Evolutionary conservation across 2,888 invertebrate species (phyloP), one percentile per base, ranked within the genome.

Genomic region (Ceraclea dissimilis): DNA sequence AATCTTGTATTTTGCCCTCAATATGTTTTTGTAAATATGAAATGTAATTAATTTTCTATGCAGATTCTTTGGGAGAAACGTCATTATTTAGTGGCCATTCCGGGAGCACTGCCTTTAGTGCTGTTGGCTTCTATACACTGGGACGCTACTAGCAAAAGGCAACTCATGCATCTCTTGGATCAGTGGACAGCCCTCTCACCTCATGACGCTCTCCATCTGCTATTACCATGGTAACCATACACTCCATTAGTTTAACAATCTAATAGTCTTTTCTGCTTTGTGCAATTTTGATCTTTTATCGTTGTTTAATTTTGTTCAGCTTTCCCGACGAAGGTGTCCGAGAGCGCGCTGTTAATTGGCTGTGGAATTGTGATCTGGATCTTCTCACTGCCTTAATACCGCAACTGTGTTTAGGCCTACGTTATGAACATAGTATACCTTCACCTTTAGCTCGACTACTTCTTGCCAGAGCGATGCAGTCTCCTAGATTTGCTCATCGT

Each of bases 311-410:
- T 26, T 13, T 54, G 21, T 57, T 39, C 17, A 93, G 93, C 68
- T 98, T 94, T 73, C 94, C 97, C 0, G 97, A 99, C 70, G 81
- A 84, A 60, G 86, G 85, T 67, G 93, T 98, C 0, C 84, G 99
- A 20, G 82, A 83, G 65, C 81, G 85, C 64, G 97, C 97, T 1
- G 87, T 96, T 0, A 78, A 81, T 49, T 88, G 94, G 82, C 83
- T 98, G 60, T 79, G 83, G 47, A 79, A 80, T 13, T 81, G 95
- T 70, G 83, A 86, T 1, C 88, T 88, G 65, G 96, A 96, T 70
- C 93, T 93, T 66, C 73, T 99, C 44, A 87, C 91, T 33, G 90
- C 94, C 68, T 91, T 92, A 69, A 74, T 98, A 65, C 97, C 98
- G 1, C 98, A 99, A 68, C 77, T 98, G 11, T 85, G 95, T 46